Evolutionary conservation across 2,797 vertebrate genomes (phyloP).

Genomic region (Chiroxiphia lanceolata): DNA sequence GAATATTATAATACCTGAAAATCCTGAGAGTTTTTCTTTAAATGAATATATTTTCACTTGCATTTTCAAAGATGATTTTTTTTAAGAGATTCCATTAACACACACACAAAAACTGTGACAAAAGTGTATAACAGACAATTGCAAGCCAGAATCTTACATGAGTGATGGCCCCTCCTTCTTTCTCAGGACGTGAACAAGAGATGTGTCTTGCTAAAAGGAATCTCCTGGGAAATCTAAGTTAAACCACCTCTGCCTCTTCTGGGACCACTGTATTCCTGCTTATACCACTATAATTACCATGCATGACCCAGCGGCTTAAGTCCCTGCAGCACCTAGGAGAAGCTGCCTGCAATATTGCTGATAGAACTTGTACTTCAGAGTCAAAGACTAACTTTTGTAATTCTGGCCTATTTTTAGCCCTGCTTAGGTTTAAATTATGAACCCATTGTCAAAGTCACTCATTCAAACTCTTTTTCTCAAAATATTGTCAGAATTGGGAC

Average conservation of each 20-base stretch:
- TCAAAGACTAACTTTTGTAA: neutral
- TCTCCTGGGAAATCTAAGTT: neutral
- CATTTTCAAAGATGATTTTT: neutral
- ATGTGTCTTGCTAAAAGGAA: neutral
- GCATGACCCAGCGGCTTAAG: neutral
- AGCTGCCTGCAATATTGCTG: neutral
- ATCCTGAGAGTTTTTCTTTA: neutral
- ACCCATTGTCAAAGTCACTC: neutral
- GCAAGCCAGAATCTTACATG: neutral
- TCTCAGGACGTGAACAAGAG: neutral
- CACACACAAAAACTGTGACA: neutral
- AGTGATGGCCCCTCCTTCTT: neutral
- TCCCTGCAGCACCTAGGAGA: neutral
- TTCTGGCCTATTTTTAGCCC: neutral
- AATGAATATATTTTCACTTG: neutral
- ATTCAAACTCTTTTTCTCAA: neutral
- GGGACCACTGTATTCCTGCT: neutral
- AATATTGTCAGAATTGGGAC: neutral
- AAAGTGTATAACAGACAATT: neutral
- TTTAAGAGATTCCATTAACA: neutral
- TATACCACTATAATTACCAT: neutral
- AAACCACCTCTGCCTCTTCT: neutral
- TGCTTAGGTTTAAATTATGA: neutral
- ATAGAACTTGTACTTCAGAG: neutral
- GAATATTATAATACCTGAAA: neutral